Base-by-base conservation (phyloP, 1,140 invertebrate species). In the Teleogryllus occipitalis region DNA sequence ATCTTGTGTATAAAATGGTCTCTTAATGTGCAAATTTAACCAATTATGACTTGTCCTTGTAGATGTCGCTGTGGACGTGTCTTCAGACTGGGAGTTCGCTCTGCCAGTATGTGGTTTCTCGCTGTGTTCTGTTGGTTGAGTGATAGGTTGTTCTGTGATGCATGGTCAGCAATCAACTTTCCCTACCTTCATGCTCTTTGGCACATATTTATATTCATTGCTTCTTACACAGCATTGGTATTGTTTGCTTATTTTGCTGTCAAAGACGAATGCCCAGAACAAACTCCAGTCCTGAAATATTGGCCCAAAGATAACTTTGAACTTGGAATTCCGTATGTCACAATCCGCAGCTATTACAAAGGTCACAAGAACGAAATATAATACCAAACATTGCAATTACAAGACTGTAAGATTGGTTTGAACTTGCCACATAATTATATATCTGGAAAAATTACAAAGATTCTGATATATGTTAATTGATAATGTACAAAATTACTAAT, bases 171-270 rank as follows among this genome's bases (percentile, higher is more conserved):
- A 10, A 88, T 94, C 22, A 90, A 93, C 84, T 93, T 95, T 82
- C 93, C 93, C 0, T 94, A 95, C 86, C 87, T 95, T 82, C 94
- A 95, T 85, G 93, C 91, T 18, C 87, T 94, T 8, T 95, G 93
- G 93, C 94, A 95, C 85, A 87, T 95, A 22, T 89, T 95, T 73
- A 94, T 94, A 82, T 94, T 94, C 82, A 92, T 95, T 74, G 90
- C 92, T 0, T 90, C 92, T 75, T 94, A 94, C 80, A 92, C 91
- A 8, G 91, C 91, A 10, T 87, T 93, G 54, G 93, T 95, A 27
- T 87, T 94, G 0, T 94, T 93, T 84, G 93, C 93, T 0, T 95
- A 93, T 84, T 93, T 94, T 85, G 91, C 92, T 82, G 93, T 93
- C 0, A 88, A 89, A 78, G 90, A 92, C 75, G 92, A 93, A 82